Percentiles rank a stretch among this genome's conserved stretches.
These are phyloP conservation scores for Drosophila formosana DNA, from an alignment of 2,888 invertebrate species.

Conservation along the genomic window DNA sequence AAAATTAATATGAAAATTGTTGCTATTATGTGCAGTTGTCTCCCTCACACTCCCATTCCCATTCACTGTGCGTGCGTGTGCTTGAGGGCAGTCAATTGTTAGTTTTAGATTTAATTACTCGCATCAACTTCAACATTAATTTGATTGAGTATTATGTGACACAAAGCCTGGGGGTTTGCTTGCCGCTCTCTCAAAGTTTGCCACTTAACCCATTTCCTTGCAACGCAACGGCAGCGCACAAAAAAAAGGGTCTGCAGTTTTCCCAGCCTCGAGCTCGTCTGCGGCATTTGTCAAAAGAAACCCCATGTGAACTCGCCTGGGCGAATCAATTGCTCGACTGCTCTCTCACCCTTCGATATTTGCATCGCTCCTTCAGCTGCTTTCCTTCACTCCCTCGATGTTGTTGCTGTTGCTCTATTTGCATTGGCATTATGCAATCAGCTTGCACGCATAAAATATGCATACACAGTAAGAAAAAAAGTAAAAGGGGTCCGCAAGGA, in stretches of 20 bases:
- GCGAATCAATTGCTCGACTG: conserved; percentile 62
- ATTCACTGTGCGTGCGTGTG: conserved; percentile 25
- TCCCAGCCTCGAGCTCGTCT: conserved; percentile 20
- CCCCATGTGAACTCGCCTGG: conserved; percentile 23
- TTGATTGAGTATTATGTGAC: conserved; percentile 77
- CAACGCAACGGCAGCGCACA: neutral
- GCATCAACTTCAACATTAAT: conserved; percentile 73
- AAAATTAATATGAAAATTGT: conserved; percentile 79
- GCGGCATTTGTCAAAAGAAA: conserved; percentile 37
- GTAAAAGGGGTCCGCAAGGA: conserved; percentile 24
- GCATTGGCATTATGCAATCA: conserved; percentile 63
- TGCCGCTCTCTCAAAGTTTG: conserved; percentile 17
- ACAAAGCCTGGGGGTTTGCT: conserved; percentile 37
- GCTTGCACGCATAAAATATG: conserved; percentile 41
- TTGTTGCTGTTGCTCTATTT: conserved; percentile 48
- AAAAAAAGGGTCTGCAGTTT: conserved; percentile 30
- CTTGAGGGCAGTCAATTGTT: conserved; percentile 64
- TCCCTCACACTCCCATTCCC: too few relatives aligned
- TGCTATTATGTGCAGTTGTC: conserved; percentile 51
- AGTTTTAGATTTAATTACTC: conserved; percentile 78
- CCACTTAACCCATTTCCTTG: conserved; percentile 46
- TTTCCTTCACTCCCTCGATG: conserved; percentile 55
- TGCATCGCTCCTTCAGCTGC: conserved; percentile 49
- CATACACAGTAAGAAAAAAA: conserved; percentile 12
- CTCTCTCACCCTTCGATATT: conserved; percentile 49